Percentiles rank a stretch among this genome's conserved stretches.
Evolutionary conservation across 2,888 invertebrate species (phyloP).

Genomic region (Morpho deidamia): DNA sequence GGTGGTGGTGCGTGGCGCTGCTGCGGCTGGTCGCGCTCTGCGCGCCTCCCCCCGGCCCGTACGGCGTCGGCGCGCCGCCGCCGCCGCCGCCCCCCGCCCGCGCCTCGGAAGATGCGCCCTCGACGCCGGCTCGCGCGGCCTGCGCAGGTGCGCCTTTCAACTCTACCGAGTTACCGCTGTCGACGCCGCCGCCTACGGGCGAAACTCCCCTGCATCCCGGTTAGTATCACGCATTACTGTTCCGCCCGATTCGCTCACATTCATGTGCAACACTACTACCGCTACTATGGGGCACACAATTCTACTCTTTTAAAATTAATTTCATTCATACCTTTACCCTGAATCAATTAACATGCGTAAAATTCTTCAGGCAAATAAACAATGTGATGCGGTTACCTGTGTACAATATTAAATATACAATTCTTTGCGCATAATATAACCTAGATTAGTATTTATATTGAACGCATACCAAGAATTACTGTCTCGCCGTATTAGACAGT

Average conservation of each 20-base stretch:
- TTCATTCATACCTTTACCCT: constrained; percentile 1
- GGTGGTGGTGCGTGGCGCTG: constrained; percentile 77
- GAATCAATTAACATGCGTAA: background rate
- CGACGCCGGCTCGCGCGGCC: constrained; percentile 53
- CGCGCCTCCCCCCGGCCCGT: constrained; percentile 70
- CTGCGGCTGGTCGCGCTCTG: constrained; percentile 74
- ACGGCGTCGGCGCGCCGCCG: constrained; percentile 42
- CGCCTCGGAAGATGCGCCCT: constrained; percentile 67
- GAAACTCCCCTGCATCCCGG: constrained; percentile 55
- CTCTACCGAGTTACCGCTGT: constrained; percentile 54
- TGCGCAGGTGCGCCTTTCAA: constrained; percentile 66
- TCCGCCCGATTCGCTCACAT: background rate
- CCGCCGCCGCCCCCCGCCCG: constrained; percentile 59
- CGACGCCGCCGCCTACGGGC: constrained; percentile 44
- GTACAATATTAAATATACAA: background rate
- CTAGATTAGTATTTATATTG: constrained; percentile 7
- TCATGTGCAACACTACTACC: background rate
- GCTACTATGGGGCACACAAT: background rate
- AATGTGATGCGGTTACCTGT: background rate
- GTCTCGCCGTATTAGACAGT: constrained; percentile 1
- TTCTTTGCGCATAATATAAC: background rate
- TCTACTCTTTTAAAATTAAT: background rate
- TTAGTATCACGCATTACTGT: constrained; percentile 40
- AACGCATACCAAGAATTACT: constrained; percentile 6
- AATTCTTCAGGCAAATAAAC: background rate